phyloP scores from a whole-genome alignment of 2,113 vertebrate species.

The Polypterus senegalus region DNA sequence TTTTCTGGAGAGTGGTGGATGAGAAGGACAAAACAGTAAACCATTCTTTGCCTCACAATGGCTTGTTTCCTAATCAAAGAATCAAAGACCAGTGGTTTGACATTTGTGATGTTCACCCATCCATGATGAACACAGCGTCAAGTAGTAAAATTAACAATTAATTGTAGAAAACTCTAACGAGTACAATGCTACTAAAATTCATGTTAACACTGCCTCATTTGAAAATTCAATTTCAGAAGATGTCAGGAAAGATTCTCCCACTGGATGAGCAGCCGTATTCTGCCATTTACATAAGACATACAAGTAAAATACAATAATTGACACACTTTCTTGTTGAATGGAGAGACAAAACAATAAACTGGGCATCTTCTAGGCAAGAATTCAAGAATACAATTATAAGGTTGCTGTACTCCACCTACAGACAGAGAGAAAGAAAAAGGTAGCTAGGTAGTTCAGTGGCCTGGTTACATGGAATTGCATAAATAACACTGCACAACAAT shows the following conservation, averaged over 20 bases:
- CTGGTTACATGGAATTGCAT: no score
- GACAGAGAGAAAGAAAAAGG: no score
- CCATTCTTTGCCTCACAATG: conserved; percentile 14
- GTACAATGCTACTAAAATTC: neutral
- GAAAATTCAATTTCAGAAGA: neutral
- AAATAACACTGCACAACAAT: no score
- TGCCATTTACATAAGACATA: neutral
- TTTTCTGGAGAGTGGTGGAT: conserved; percentile 23
- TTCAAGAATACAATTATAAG: no score
- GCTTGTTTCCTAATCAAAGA: conserved; percentile 15
- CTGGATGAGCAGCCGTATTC: neutral
- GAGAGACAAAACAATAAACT: no score
- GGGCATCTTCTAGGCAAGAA: no score
- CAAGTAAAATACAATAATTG: neutral
- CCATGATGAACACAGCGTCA: conserved; percentile 9
- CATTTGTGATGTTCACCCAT: conserved; percentile 25
- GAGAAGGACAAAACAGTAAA: conserved; percentile 13
- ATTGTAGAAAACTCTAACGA: neutral
- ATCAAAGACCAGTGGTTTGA: conserved; percentile 23
- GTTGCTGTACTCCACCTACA: no score
- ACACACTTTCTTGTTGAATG: neutral
- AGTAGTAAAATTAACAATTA: neutral
- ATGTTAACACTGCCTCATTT: no score
- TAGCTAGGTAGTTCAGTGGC: no score
- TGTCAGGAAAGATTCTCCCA: neutral